Evolutionary conservation across 2,888 invertebrate genomes (phyloP), one percentile per base, ranked within the genome.

Genomic region (Nemoura dubitans): DNA sequence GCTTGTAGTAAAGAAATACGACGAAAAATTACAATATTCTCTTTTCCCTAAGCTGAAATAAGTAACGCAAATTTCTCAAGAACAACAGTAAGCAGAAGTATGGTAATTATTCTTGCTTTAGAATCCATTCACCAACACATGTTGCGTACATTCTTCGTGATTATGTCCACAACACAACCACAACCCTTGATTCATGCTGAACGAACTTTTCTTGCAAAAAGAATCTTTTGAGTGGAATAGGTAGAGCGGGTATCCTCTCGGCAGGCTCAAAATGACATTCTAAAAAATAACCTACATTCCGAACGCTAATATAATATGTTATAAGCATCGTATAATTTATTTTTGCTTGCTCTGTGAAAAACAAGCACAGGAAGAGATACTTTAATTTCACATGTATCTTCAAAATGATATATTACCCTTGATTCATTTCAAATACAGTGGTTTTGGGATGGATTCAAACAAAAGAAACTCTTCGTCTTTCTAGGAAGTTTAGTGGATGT

Each of bases 221-320:
- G 59, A 59, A 10, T 59, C 59, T 59, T 59, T 59, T 59, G 59
- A 59, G 59, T 59, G 59, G 21, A 59, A 59, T 59, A n/a, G n/a
- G n/a, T n/a, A 59, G 59, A 59, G 59, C 14, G 59, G 59, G 59
- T 59, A 14, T 59, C 21, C 59, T 21, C 59, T 59, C 59, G 59
- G 3, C 14, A 59, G 59, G 21, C 59, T 59, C 59, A 59, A 59
- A 59, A 59, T 59, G 59, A 59, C 14, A 7, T 16, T 59, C 14
- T 59, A 59, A 59, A 59, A n/a, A n/a, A n/a, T n/a, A n/a, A n/a
- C n/a, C n/a, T 21, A 59, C 59, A 59, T 59, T 59, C 59, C 59
- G 10, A 59, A 59, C 14, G 59, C 59, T 59, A 59, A 16, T 59
- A 59, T 14, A n/a, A n/a, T n/a, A n/a, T n/a, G n/a, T n/a, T n/a